phyloP scores from a whole-genome alignment of 2,113 vertebrate genomes.

The Hassar affinis region DNA sequence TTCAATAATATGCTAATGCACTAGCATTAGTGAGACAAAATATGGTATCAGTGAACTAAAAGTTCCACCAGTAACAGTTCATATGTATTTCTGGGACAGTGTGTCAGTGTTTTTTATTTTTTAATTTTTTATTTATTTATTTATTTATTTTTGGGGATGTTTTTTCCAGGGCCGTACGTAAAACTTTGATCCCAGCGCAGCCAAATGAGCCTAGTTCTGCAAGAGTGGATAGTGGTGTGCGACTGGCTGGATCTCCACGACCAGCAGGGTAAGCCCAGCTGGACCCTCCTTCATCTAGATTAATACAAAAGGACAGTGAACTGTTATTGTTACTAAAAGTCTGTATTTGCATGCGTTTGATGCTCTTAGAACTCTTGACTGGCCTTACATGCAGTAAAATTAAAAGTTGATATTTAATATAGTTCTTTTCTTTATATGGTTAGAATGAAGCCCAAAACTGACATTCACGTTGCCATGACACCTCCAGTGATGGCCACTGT shows the following conservation, averaged over 20 bases:
- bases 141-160: slow-evolving; percentile 14
- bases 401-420: background rate
- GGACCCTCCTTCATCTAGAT: background rate
- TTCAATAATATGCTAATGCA: background rate
- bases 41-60: background rate
- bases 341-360: background rate
- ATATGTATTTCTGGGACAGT: background rate
- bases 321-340: background rate
- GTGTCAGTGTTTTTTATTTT: too few relatives aligned
- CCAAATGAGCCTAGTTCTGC: slow-evolving; percentile 78
- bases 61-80: background rate
- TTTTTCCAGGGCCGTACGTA: slow-evolving; percentile 86
- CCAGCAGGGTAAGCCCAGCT: slow-evolving; percentile 83
- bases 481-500: slow-evolving; percentile 84
- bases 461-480: slow-evolving; percentile 89
- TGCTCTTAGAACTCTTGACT: background rate
- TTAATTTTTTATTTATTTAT: too few relatives aligned
- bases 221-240: slow-evolving; percentile 80
- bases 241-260: slow-evolving; percentile 88
- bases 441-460: slow-evolving; percentile 90
- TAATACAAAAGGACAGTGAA: background rate
- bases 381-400: background rate
- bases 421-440: background rate
- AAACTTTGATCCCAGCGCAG: slow-evolving; percentile 90
- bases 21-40: background rate